phyloP scores from a whole-genome alignment of 2,888 invertebrate species.

The Macaria liturata region DNA sequence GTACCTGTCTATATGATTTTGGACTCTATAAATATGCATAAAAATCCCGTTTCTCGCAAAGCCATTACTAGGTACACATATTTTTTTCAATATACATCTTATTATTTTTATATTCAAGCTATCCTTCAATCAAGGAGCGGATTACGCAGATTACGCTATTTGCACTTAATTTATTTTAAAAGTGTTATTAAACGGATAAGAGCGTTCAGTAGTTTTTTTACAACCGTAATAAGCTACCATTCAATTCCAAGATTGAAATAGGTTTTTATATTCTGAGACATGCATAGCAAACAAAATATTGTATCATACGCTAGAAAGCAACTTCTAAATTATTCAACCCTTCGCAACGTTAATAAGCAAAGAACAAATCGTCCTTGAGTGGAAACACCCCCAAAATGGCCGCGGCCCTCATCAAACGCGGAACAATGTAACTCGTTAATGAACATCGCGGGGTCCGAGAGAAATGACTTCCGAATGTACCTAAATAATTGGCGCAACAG shows the following conservation, averaged over 20 bases:
- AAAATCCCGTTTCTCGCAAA: conserved; percentile 16
- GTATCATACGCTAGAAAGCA: too few relatives aligned
- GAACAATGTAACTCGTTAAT: conserved; percentile 38
- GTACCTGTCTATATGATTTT: conserved; percentile 29
- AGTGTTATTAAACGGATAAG: too few relatives aligned
- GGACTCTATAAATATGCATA: conserved; percentile 27
- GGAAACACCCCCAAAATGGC: conserved; percentile 16
- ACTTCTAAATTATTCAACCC: too few relatives aligned
- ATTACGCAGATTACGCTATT: too few relatives aligned
- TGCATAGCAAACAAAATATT: too few relatives aligned
- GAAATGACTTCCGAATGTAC: conserved; percentile 68
- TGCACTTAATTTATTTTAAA: too few relatives aligned
- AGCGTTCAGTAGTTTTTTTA: too few relatives aligned
- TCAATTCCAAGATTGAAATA: too few relatives aligned
- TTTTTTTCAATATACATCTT: neutral
- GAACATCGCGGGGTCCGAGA: conserved; percentile 36
- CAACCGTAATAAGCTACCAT: too few relatives aligned
- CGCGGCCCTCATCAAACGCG: conserved; percentile 19
- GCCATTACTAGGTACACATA: conserved; percentile 5
- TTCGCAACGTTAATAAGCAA: conserved; percentile 8
- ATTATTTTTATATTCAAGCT: too few relatives aligned
- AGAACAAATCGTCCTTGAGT: conserved; percentile 14
- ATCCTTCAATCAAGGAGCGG: too few relatives aligned
- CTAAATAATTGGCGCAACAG: conserved; percentile 77
- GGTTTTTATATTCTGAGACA: too few relatives aligned